Percentiles rank a stretch among this genome's conserved stretches.
Evolutionary conservation across 2,888 invertebrate genomes (phyloP).

Genomic region (Gibbula magus): DNA sequence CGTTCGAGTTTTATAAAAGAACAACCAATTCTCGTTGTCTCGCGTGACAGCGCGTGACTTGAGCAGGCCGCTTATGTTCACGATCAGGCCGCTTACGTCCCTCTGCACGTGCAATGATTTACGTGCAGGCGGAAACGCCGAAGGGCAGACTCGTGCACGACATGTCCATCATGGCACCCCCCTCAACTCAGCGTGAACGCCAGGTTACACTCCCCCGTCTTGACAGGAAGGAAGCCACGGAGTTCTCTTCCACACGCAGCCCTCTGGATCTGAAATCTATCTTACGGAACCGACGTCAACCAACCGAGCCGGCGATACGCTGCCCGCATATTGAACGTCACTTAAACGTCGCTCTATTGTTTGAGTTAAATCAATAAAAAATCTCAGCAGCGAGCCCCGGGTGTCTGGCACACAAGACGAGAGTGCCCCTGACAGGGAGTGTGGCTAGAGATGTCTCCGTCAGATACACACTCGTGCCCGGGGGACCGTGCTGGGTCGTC

Average conservation of each 20-base stretch:
- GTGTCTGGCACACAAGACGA: neutral
- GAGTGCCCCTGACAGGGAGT: neutral
- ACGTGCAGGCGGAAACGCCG: slow-evolving; percentile 21
- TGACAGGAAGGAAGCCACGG: slow-evolving; percentile 10
- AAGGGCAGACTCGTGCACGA: neutral
- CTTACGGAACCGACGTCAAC: neutral
- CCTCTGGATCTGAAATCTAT: slow-evolving; percentile 11
- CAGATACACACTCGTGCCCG: no score
- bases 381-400: neutral
- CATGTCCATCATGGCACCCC: neutral
- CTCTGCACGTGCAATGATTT: slow-evolving; percentile 14
- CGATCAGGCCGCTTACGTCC: slow-evolving; percentile 12
- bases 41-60: slow-evolving; percentile 20
- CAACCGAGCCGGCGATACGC: neutral
- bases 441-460: neutral
- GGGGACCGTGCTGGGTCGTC: no score
- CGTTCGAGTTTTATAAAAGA: neutral
- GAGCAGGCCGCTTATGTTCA: slow-evolving; percentile 7
- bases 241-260: neutral
- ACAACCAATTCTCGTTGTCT: slow-evolving; percentile 4
- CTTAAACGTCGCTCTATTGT: slow-evolving; percentile 6
- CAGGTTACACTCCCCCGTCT: neutral
- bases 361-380: slow-evolving; percentile 6
- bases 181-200: neutral
- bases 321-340: slow-evolving; percentile 13